A percentile compares a stretch with the other conserved stretches of the same genome.
phyloP scores from a whole-genome alignment of 2,888 invertebrate species.

The Apamea crenata region DNA sequence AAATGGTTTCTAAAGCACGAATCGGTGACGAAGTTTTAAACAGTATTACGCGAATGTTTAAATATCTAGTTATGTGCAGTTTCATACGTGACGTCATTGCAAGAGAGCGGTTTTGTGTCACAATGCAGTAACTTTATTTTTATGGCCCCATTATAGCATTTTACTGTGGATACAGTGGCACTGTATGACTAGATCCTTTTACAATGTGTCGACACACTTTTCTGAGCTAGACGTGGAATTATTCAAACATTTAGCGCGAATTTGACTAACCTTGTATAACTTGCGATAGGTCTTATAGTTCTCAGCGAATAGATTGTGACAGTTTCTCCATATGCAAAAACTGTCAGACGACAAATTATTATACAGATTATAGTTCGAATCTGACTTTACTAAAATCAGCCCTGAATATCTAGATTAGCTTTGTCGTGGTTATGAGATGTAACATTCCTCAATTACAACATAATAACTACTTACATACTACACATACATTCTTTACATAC shows the following conservation, averaged over 20 bases:
- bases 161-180: neutral
- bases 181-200: neutral
- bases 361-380: too few relatives aligned
- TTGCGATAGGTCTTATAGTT: neutral
- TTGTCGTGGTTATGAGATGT: neutral
- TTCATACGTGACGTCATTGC: neutral
- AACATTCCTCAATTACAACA: neutral
- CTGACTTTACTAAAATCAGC: neutral
- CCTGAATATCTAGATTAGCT: neutral
- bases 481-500: too few relatives aligned
- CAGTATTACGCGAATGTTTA: neutral
- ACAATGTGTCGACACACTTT: neutral
- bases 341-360: neutral
- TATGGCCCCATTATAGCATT: neutral
- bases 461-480: too few relatives aligned
- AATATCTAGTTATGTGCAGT: neutral
- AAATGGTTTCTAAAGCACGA: too few relatives aligned
- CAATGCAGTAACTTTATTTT: constrained; percentile 16
- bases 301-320: neutral
- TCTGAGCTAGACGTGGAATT: neutral
- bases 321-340: neutral
- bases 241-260: neutral
- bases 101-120: neutral
- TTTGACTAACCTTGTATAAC: neutral
- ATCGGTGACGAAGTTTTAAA: neutral